Percentiles rank a stretch among this genome's conserved stretches.
Conservation (phyloP, 2,888 invertebrate species). For the Drosophila mimica region DNA sequence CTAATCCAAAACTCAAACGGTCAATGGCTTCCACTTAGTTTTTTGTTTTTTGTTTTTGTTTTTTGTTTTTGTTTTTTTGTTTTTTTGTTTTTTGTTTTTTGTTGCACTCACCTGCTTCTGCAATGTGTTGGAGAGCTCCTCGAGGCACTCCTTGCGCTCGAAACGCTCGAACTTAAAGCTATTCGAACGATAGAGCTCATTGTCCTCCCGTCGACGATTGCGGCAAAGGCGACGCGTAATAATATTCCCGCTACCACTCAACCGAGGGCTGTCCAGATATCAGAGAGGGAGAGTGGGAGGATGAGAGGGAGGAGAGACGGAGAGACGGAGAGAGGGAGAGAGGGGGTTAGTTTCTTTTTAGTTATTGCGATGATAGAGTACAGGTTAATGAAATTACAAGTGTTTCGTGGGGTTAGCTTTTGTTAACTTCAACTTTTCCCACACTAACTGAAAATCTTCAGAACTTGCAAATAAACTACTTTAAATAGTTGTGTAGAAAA, state of each 20-base stretch:
- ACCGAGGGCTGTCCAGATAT: slow-evolving; percentile 75
- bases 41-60: neutral
- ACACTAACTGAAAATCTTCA: neutral
- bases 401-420: neutral
- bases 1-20: neutral
- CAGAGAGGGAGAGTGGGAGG: neutral
- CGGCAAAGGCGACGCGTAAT: slow-evolving; percentile 91
- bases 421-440: neutral
- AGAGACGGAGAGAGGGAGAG: neutral
- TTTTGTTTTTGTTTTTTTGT: neutral
- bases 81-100: slow-evolving; percentile 2
- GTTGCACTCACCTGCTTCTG: slow-evolving; percentile 89
- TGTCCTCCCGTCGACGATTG: slow-evolving; percentile 90
- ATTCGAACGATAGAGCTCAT: slow-evolving; percentile 94
- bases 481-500: neutral
- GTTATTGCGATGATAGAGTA: neutral
- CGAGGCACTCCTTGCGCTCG: slow-evolving; percentile 89
- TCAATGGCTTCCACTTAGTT: slow-evolving; percentile 23
- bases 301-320: no score
- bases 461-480: rapidly evolving
- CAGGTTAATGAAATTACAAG: neutral
- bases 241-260: slow-evolving; percentile 84
- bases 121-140: slow-evolving; percentile 86
- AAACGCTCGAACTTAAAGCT: slow-evolving; percentile 95
- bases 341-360: neutral